Evolutionary conservation across 2,113 vertebrate genomes (phyloP).

Genomic region (Choloepus hoffmanni): DNA sequence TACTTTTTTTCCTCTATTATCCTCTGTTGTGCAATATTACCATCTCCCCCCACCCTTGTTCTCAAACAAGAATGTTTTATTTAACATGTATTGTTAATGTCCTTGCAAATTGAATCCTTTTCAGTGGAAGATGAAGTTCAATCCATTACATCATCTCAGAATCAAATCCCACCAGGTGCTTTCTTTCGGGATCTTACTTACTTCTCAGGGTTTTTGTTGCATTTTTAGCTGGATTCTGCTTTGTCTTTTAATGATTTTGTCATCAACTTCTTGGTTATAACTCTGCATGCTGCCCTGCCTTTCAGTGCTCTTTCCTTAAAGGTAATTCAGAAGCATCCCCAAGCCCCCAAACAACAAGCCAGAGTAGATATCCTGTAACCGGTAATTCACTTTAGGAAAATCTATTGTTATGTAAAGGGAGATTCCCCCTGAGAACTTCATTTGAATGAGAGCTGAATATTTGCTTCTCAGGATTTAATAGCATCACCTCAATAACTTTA

Average conservation of each 20-base stretch:
- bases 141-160: neutral
- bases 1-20: neutral
- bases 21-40: neutral
- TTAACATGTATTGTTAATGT: neutral
- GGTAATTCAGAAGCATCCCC: constrained; percentile 42
- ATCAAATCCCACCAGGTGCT: neutral
- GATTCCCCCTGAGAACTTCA: constrained; percentile 12
- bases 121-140: neutral
- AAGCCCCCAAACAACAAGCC: constrained; percentile 49
- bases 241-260: constrained; percentile 61
- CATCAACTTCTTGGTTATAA: constrained; percentile 38
- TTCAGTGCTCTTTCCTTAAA: constrained; percentile 42
- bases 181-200: neutral
- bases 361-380: constrained; percentile 68
- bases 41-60: neutral
- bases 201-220: neutral
- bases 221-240: neutral
- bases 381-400: constrained; percentile 66
- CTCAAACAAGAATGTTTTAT: neutral
- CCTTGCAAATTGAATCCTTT: neutral
- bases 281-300: constrained; percentile 22
- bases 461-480: constrained; percentile 49
- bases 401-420: constrained; percentile 61
- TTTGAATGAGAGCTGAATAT: constrained; percentile 77
- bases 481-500: neutral